A percentile compares a stretch with the other conserved stretches of the same genome.
These are phyloP conservation scores for Chrysolina oricalcia DNA, from an alignment of 2,888 invertebrate species.

Conservation along the genomic window DNA sequence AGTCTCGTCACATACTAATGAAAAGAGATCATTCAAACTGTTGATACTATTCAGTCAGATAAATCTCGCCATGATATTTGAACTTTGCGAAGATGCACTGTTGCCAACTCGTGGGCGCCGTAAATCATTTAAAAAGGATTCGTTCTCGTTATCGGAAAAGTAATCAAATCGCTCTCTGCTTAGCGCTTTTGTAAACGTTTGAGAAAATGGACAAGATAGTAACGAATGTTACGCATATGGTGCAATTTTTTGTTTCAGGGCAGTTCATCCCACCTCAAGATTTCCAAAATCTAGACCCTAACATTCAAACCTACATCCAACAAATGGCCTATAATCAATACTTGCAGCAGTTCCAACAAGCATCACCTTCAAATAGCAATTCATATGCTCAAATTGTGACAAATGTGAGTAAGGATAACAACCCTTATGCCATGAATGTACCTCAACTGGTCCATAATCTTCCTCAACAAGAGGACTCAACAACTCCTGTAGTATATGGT, in stretches of 20 bases:
- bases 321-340: constrained; percentile 67
- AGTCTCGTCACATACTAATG: no score
- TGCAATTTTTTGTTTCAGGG: constrained; percentile 44
- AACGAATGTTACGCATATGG: not conserved
- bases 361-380: constrained; percentile 55
- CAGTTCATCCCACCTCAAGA: constrained; percentile 56
- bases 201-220: no score
- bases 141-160: no score
- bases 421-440: constrained; percentile 59
- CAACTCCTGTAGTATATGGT: constrained; percentile 1
- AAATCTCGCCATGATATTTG: no score
- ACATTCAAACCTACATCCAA: constrained; percentile 63
- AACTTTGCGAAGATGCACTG: no score
- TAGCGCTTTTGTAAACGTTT: no score
- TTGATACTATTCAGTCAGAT: no score
- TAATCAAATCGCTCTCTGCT: no score
- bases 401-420: constrained; percentile 66
- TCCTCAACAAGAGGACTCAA: constrained; percentile 33
- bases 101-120: no score
- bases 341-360: constrained; percentile 61
- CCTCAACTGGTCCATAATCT: constrained; percentile 53
- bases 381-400: constrained; percentile 70
- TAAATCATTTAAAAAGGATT: no score
- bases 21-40: no score
- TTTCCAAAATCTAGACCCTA: constrained; percentile 60